Percentiles rank a stretch among this genome's conserved stretches.
phyloP scores from a whole-genome alignment of 1,140 invertebrate genomes.

The Gonatopus flavifemur region DNA sequence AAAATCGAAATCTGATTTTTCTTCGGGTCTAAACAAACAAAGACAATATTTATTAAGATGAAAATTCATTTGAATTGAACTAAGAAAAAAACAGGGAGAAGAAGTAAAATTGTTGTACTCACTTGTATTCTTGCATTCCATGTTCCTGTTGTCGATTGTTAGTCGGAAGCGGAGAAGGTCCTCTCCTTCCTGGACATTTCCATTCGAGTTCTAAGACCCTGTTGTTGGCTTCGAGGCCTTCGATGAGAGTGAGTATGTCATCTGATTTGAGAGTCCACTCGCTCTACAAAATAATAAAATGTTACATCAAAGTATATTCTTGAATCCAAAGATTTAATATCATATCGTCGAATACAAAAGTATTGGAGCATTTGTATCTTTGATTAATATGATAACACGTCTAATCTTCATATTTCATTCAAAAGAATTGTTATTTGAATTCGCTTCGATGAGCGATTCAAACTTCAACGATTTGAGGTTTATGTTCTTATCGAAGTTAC shows the following conservation, averaged over 20 bases:
- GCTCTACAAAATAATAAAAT: slow-evolving; percentile 30
- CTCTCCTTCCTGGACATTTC: slow-evolving; percentile 66
- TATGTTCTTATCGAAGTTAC: no score
- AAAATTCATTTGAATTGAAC: neutral
- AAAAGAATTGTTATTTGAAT: no score
- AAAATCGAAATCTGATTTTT: slow-evolving; percentile 73
- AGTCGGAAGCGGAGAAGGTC: slow-evolving; percentile 58
- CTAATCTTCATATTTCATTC: no score
- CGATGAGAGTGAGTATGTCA: slow-evolving; percentile 62
- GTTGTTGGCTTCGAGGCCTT: slow-evolving; percentile 60
- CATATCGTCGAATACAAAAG: neutral
- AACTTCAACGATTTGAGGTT: no score
- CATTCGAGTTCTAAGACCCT: slow-evolving; percentile 62
- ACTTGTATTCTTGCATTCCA: slow-evolving; percentile 49
- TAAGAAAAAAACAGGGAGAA: neutral
- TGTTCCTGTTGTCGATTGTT: slow-evolving; percentile 49
- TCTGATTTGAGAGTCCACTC: slow-evolving; percentile 50
- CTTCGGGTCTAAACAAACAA: slow-evolving; percentile 52
- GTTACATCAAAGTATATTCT: slow-evolving; percentile 8
- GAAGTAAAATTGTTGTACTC: slow-evolving; percentile 9
- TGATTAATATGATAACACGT: no score
- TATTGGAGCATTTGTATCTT: neutral
- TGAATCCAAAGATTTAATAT: neutral
- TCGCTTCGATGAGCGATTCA: no score
- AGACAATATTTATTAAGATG: neutral